A percentile compares a stretch with the other conserved stretches of the same genome.
Conservation (phyloP, 1,140 invertebrate species). For the Gryllus bimaculatus region DNA sequence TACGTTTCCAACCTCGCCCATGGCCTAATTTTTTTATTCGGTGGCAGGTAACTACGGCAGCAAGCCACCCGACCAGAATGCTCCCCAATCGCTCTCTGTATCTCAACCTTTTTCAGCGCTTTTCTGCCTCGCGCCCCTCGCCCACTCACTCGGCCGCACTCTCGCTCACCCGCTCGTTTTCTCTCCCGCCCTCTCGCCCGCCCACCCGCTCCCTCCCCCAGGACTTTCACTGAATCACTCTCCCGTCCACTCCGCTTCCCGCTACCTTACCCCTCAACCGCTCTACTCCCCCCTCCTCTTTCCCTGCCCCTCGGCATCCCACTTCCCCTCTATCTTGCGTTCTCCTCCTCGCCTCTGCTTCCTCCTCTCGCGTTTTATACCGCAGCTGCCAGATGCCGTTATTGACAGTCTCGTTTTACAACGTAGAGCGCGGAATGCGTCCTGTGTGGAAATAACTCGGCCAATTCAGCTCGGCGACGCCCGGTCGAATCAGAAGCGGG, state of each 20-base stretch:
- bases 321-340: neutral
- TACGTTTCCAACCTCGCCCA: too few relatives aligned
- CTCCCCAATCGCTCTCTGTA: constrained; percentile 1
- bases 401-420: too few relatives aligned
- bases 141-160: neutral
- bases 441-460: too few relatives aligned
- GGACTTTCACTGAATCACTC: too few relatives aligned
- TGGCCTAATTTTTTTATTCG: too few relatives aligned
- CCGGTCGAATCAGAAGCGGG: too few relatives aligned
- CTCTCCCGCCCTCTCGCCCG: neutral
- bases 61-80: neutral
- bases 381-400: too few relatives aligned
- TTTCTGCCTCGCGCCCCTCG: neutral
- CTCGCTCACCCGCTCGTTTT: neutral
- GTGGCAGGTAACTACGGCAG: too few relatives aligned
- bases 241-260: neutral
- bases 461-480: too few relatives aligned
- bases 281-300: neutral
- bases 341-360: neutral
- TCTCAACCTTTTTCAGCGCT: neutral
- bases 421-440: too few relatives aligned
- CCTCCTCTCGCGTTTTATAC: too few relatives aligned
- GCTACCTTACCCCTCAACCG: neutral
- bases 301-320: neutral
- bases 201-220: neutral